phyloP scores from a whole-genome alignment of 2,113 vertebrate species.

The Silurus glanis region DNA sequence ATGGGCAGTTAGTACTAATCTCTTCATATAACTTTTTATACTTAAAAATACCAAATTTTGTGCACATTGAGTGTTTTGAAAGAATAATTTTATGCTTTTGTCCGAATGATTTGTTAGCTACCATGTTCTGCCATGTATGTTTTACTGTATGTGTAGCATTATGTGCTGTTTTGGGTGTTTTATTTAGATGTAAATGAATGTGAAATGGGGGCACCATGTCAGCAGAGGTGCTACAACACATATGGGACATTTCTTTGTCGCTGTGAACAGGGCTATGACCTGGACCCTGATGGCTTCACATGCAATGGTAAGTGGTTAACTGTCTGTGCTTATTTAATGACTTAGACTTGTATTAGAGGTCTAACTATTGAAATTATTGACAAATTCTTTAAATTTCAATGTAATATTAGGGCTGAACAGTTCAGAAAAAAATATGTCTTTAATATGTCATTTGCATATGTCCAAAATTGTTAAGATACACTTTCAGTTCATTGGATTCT shows the following conservation, averaged over 20 bases:
- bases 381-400: background rate
- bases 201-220: constrained; percentile 88
- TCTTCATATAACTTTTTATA: too few species aligned
- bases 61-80: background rate
- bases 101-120: background rate
- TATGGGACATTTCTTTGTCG: constrained; percentile 89
- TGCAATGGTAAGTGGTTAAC: constrained; percentile 76
- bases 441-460: too few species aligned
- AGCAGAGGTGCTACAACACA: constrained; percentile 88
- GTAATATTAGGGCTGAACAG: background rate
- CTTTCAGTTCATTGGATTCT: background rate
- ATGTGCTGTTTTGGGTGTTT: background rate
- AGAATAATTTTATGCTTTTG: background rate
- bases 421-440: background rate
- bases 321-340: background rate
- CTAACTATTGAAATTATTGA: background rate
- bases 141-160: background rate
- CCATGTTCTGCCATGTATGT: background rate
- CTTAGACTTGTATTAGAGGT: background rate
- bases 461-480: too few species aligned
- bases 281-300: constrained; percentile 78
- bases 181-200: constrained; percentile 86
- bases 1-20: background rate
- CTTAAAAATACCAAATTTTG: background rate
- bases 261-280: constrained; percentile 87